Percentiles rank a stretch among this genome's conserved stretches.
Evolutionary conservation across 2,797 vertebrate genomes (phyloP).

Genomic region (Takifugu ocellatus): DNA sequence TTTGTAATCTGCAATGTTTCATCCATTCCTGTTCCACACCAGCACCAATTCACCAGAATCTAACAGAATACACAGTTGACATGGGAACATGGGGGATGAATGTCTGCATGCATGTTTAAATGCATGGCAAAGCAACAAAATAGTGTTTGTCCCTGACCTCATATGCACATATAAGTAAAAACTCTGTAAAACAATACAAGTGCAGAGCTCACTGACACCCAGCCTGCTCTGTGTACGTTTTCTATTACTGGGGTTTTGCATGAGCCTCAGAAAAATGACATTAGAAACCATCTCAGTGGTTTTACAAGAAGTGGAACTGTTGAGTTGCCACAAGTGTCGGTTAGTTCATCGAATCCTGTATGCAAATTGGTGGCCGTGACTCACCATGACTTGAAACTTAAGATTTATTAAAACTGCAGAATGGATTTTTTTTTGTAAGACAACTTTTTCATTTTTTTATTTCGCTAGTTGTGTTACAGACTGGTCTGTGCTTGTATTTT

Average conservation of each 20-base stretch:
- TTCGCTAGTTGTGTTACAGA: conserved; percentile 1
- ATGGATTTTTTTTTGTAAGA: neutral
- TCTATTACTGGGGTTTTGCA: conserved; percentile 2
- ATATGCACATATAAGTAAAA: neutral
- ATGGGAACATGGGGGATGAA: too few relatives aligned
- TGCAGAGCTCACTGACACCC: neutral
- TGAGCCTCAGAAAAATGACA: neutral
- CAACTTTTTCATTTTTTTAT: conserved; percentile 9
- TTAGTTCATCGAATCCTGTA: too few relatives aligned
- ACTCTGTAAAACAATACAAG: too few relatives aligned
- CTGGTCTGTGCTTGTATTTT: conserved; percentile 2
- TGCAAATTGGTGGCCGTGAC: too few relatives aligned
- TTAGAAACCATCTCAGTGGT: neutral
- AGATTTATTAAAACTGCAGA: conserved; percentile 11
- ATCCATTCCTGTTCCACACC: too few relatives aligned
- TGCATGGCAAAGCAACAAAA: too few relatives aligned
- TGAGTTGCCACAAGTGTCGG: too few relatives aligned
- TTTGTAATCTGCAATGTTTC: too few relatives aligned
- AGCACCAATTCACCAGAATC: too few relatives aligned
- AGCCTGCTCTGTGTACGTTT: neutral
- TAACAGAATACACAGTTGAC: too few relatives aligned
- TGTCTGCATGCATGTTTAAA: too few relatives aligned
- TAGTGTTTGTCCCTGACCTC: neutral
- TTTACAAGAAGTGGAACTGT: too few relatives aligned
- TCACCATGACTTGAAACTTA: conserved; percentile 37